phyloP scores from a whole-genome alignment of 2,113 vertebrate genomes.

The Xiphophorus couchianus region DNA sequence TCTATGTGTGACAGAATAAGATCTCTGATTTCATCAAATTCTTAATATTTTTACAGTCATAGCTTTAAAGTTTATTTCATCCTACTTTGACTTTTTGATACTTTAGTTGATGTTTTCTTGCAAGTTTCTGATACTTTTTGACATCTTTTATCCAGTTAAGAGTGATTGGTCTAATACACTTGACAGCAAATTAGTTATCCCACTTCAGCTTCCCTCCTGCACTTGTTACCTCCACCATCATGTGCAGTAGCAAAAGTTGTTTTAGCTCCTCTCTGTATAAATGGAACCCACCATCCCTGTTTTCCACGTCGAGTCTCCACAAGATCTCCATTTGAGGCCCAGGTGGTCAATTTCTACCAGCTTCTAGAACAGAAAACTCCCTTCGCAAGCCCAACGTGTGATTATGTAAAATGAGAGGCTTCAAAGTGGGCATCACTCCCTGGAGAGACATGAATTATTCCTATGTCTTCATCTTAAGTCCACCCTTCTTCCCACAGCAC shows the following conservation, averaged over 20 bases:
- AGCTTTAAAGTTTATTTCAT: too few relatives aligned
- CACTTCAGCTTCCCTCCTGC: too few relatives aligned
- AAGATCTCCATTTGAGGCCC: slow-evolving; percentile 12
- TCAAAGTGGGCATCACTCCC: slow-evolving; percentile 61
- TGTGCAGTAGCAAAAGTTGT: not conserved
- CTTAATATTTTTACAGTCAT: too few relatives aligned
- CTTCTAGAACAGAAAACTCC: slow-evolving; percentile 16
- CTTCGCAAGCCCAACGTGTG: slow-evolving; percentile 27
- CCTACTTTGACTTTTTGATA: too few relatives aligned
- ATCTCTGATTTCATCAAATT: too few relatives aligned
- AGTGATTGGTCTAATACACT: too few relatives aligned
- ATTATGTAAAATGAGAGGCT: slow-evolving; percentile 59
- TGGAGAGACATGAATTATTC: slow-evolving; percentile 69
- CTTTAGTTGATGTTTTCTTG: too few relatives aligned
- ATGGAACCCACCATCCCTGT: not conserved
- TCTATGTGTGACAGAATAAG: too few relatives aligned
- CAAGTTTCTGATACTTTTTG: too few relatives aligned
- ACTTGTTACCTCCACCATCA: not conserved
- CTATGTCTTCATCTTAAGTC: slow-evolving; percentile 36
- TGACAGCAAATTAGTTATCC: too few relatives aligned
- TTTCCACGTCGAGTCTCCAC: not conserved
- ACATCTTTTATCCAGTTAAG: too few relatives aligned
- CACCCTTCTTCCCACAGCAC: slow-evolving; percentile 18
- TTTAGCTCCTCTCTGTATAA: slow-evolving; percentile 3
- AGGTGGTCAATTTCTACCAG: slow-evolving; percentile 34